Evolutionary conservation across 2,797 vertebrate genomes (phyloP), one percentile per base, ranked within the genome.

Genomic region (Malurus splendens): DNA sequence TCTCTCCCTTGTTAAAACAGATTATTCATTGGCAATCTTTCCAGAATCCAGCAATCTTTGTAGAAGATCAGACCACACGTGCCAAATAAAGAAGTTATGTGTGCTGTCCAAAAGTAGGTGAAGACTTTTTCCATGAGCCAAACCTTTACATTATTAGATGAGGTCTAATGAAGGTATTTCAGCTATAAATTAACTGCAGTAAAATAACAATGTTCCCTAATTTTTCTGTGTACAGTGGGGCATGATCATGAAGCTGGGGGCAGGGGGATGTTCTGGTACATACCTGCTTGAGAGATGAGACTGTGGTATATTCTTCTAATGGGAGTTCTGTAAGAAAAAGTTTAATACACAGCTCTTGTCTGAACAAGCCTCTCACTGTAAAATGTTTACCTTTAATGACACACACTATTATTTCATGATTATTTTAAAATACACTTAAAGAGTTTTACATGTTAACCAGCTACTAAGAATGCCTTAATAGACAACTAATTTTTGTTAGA

Each of bases 401-500:
- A 97, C 23, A 65, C 91, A 94, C 96, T 97, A 97, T 98, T 98
- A 98, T 98, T 97, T 97, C 97, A 96, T 97, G 97, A 97, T 97
- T 96, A 97, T 97, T 97, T 97, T 97, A 97, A 97, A 97, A 97
- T 97, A 98, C 97, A 97, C 97, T 97, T 97, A 95, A 97, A 96
- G 97, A 97, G 91, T 98, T 96, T 97, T 97, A 97, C 94, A 96
- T 97, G 97, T 98, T 97, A 98, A 97, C 97, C 96, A 97, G 97
- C 96, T 97, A 97, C 97, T 96, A 96, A 97, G 97, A 97, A 97
- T 95, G 96, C 95, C 93, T 97, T 97, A 97, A 97, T 97, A 97
- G 97, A 96, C 93, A 97, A 97, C 97, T 98, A 98, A 98, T 98
- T 98, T 98, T 98, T 97, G 97, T 97, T 97, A 97, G 96, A 97